Evolutionary conservation across 2,797 vertebrate species (phyloP), one percentile per base, ranked within the genome.

Genomic region (Cossypha dichroa): DNA sequence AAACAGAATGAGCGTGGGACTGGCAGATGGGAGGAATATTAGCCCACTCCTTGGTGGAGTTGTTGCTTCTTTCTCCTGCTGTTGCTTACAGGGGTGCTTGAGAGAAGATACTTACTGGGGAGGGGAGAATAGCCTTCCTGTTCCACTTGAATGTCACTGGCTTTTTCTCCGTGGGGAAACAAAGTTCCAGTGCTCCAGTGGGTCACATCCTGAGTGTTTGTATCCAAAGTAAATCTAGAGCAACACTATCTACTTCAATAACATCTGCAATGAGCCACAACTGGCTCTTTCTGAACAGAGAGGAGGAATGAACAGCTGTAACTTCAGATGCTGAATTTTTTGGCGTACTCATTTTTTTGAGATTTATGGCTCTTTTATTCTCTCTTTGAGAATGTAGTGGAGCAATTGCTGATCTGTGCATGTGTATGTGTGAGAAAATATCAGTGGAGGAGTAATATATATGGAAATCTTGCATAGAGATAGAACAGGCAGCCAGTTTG

Each of bases 1-100:
- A 95, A 95, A 84, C 88, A 96, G 91, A 96, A 91, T 40, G 58
- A 85, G 73, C 6, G 19, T 91, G 51, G 83, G 82, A 85, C 69
- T 85, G 34, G 85, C 94, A 96, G 85, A 90, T 94, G 93, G 87
- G 75, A 83, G 73, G 76, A 90, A 83, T 7, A 4, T 87, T 68
- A 89, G 67, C 78, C 91, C 14, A 13, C 59, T 66, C 73, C 41
- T 38, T 78, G 49, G n/a, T 62, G 70, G n/a, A 72, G 17, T 79
- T 90, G 22, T 3, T 67, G 41, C 69, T 80, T 68, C 77, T 80
- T 77, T 81, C 41, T 67, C 22, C 63, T 43, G 28, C 41, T 84
- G 23, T 59, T 77, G 68, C 56, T 75, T 75, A 18, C 40, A 68
- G 74, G 79, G 28, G 34, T 67, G 66, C 49, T 68, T 64, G 68